Conservation (phyloP, 2,797 vertebrate species). For the Craterocephalus amniculus region DNA sequence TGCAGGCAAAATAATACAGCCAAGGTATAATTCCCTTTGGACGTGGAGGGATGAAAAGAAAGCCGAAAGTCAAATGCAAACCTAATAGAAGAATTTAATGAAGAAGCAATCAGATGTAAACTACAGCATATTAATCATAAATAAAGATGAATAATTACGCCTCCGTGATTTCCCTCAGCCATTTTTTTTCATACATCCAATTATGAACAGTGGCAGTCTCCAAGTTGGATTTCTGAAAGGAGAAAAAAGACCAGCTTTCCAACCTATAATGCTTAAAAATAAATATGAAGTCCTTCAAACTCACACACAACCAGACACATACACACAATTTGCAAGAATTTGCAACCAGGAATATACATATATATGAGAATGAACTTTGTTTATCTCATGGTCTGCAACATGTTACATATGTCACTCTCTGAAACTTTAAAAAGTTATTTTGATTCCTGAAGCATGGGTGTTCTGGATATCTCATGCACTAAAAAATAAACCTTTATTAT, state of each 20-base stretch:
- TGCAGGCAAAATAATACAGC: conserved; percentile 45
- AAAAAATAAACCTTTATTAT: not conserved
- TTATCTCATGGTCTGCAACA: conserved; percentile 2
- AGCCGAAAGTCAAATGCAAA: conserved; percentile 30
- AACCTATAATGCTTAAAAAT: conserved; percentile 38
- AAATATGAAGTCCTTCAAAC: conserved; percentile 31
- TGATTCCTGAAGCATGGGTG: not conserved
- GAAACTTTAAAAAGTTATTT: not conserved
- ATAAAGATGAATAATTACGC: conserved; percentile 60
- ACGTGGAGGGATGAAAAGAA: conserved; percentile 38
- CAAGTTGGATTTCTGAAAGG: conserved; percentile 43
- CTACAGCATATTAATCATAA: conserved; percentile 55
- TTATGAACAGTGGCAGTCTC: conserved; percentile 42
- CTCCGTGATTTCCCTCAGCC: conserved; percentile 36
- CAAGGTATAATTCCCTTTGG: conserved; percentile 21
- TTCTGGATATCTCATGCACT: not conserved
- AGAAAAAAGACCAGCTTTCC: conserved; percentile 38
- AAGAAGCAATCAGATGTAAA: conserved; percentile 63
- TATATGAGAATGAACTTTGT: not conserved
- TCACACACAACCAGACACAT: conserved; percentile 1
- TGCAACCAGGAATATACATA: not conserved
- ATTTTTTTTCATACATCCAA: conserved; percentile 35
- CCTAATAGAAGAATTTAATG: conserved; percentile 50
- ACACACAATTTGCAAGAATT: not conserved
- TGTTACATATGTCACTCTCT: not conserved